A percentile compares a stretch with the other conserved stretches of the same genome.
Evolutionary conservation across 2,888 invertebrate genomes (phyloP).

Genomic region (Eristalis pertinax): DNA sequence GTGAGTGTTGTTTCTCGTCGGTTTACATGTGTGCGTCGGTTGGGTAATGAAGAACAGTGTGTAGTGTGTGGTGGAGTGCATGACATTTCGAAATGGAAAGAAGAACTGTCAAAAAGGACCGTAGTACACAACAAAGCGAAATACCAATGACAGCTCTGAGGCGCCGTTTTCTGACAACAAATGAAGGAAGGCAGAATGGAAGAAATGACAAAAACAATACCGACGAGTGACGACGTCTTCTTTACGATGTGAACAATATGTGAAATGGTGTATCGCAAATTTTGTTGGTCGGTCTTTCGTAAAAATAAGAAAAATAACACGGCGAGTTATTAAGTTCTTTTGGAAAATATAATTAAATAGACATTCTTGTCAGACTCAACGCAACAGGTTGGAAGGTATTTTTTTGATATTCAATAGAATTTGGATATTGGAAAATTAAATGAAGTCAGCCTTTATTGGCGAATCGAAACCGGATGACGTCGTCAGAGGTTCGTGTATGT

Average conservation of each 20-base stretch:
- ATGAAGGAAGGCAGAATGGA: constrained; percentile 44
- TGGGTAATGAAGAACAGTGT: background rate
- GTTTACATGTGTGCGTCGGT: constrained; percentile 12
- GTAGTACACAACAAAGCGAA: constrained; percentile 63
- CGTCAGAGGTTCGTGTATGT: too few species aligned
- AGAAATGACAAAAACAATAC: constrained; percentile 50
- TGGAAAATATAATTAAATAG: too few species aligned
- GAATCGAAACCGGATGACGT: too few species aligned
- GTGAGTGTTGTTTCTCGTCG: background rate
- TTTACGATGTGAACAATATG: constrained; percentile 5
- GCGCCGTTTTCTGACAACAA: constrained; percentile 44
- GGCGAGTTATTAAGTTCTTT: too few species aligned
- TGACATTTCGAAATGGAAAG: constrained; percentile 41
- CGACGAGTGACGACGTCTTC: background rate
- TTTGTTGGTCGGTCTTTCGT: too few species aligned
- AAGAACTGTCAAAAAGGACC: constrained; percentile 55
- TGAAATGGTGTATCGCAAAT: background rate
- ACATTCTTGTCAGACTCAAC: too few species aligned
- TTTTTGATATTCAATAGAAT: too few species aligned
- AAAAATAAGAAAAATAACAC: too few species aligned
- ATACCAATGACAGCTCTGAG: constrained; percentile 47
- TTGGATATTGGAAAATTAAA: too few species aligned
- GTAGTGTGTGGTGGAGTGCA: constrained; percentile 46
- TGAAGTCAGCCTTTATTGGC: too few species aligned
- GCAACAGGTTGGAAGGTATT: too few species aligned